Evolutionary conservation across 2,888 invertebrate genomes (phyloP), one percentile per base, ranked within the genome.

Genomic region (Helicoverpa assulta): DNA sequence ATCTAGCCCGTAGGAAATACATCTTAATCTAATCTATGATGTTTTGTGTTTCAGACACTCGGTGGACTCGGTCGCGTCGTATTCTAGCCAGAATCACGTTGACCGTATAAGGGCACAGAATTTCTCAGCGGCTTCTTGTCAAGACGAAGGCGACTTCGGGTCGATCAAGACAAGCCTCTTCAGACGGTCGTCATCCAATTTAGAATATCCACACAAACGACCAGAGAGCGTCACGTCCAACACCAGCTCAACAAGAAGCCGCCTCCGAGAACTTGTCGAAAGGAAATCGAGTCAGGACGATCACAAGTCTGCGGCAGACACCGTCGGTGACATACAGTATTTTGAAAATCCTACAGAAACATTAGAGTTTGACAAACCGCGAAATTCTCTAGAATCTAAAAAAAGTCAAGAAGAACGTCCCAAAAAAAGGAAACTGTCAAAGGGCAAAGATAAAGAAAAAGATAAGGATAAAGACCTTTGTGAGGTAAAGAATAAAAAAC

Each of bases 51-150:
- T 81, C 95, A 96, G 96, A 89, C 96, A 96, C 93, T 96, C 96
- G 91, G 96, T 96, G 93, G 96, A 96, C 94, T 96, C 96, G 95
- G 96, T 95, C 94, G 95, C 96, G 94, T 96, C 96, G 95, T 95
- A 95, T 94, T 96, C 96, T 95, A 96, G 96, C 89, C 96, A 96
- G 95, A 95, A 95, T 94, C 96, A 96, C 96, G 96, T 96, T 90
- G 96, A 96, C 95, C 95, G 95, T 89, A 96, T 95, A 91, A 94
- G 96, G 91, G 94, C 95, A 90, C 95, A 95, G 91, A 94, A 95
- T 86, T 94, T 94, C 94, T 95, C 94, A 93, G 91, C 95, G 93
- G 94, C 94, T 94, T 96, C 95, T 94, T 95, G 94, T 94, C 93
- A 95, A 89, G 95, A 95, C 93, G 95, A 95, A 89, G 88, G 92